Percentiles rank a stretch among this genome's conserved stretches.
These are phyloP conservation scores for Pseudonaja textilis DNA, from an alignment of 2,113 vertebrate genomes.

Conservation along the genomic window DNA sequence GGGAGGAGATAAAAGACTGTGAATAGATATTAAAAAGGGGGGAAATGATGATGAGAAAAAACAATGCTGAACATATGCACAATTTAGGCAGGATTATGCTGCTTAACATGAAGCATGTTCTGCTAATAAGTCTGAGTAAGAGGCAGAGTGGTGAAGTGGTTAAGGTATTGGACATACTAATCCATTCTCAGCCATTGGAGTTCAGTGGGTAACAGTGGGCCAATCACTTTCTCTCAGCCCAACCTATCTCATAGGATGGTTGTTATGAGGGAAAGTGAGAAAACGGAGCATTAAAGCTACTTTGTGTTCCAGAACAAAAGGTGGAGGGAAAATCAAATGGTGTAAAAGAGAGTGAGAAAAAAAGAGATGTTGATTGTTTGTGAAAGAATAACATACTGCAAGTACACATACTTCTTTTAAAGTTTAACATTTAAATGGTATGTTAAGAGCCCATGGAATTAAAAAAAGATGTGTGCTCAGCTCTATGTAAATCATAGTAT, in stretches of 20 bases:
- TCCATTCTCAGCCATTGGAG: background rate
- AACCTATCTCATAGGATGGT: background rate
- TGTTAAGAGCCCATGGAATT: background rate
- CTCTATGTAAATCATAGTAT: background rate
- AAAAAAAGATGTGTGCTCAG: background rate
- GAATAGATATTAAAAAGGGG: background rate
- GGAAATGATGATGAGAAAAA: background rate
- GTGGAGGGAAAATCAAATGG: background rate
- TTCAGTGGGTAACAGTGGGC: background rate
- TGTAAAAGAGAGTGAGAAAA: background rate
- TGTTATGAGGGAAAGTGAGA: background rate
- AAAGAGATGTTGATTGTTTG: background rate
- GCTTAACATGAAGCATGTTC: background rate
- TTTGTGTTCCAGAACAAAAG: background rate
- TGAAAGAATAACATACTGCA: background rate
- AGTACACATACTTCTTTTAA: background rate
- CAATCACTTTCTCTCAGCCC: background rate
- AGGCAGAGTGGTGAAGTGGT: background rate
- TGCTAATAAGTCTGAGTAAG: background rate
- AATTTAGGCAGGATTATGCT: background rate
- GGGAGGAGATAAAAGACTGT: background rate
- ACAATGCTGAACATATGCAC: background rate
- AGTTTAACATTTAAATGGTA: background rate
- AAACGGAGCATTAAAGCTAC: background rate
- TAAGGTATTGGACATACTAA: background rate